Percentiles rank a stretch among this genome's conserved stretches.
These are phyloP conservation scores for Siphlonurus alternatus DNA, from an alignment of 2,888 invertebrate species.

Conservation along the genomic window DNA sequence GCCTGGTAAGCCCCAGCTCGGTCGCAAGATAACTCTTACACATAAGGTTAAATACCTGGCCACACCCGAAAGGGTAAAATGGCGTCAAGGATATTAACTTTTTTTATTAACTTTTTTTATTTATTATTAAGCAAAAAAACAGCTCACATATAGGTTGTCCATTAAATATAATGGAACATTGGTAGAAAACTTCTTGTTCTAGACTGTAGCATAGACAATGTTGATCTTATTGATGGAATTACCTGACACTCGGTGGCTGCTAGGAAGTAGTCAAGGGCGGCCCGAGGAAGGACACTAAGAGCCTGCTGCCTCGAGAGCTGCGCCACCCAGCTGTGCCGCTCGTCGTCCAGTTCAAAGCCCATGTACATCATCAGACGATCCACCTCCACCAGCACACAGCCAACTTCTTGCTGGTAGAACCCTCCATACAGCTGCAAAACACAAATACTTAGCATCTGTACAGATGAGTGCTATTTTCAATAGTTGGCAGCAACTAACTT, in stretches of 20 bases:
- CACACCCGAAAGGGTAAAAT: too few relatives aligned
- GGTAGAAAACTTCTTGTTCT: background rate
- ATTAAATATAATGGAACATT: background rate
- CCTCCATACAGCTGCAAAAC: background rate
- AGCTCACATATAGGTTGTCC: too few relatives aligned
- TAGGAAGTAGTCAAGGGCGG: background rate
- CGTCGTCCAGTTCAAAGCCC: background rate
- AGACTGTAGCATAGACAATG: background rate
- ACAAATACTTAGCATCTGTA: too few relatives aligned
- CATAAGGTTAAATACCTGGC: too few relatives aligned
- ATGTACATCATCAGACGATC: background rate
- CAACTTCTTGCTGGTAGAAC: background rate
- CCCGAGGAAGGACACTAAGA: background rate
- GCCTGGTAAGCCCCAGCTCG: too few relatives aligned
- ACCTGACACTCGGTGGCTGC: background rate
- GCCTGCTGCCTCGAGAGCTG: background rate
- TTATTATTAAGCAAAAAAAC: too few relatives aligned
- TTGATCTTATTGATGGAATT: background rate
- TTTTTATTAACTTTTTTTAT: too few relatives aligned
- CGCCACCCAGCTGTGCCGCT: background rate
- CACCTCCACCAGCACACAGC: background rate
- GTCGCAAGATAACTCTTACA: too few relatives aligned
- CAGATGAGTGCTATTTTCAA: too few relatives aligned
- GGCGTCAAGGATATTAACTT: too few relatives aligned
- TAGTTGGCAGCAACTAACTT: too few relatives aligned